Evolutionary conservation across 2,888 invertebrate species (phyloP).

Genomic region (Apantesis nais): DNA sequence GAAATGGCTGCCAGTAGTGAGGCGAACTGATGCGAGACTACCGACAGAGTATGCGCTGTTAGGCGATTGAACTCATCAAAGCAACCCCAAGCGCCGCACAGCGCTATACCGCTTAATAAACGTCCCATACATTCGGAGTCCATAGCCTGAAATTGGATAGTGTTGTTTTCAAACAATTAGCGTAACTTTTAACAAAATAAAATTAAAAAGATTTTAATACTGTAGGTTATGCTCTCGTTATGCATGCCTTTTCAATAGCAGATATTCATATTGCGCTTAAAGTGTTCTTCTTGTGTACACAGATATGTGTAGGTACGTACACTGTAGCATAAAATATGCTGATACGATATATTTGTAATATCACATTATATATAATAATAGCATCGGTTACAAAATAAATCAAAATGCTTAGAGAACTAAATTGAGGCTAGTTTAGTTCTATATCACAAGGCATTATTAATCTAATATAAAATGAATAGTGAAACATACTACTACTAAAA

Average conservation of each 20-base stretch:
- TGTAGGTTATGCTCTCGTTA: background rate
- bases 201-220: background rate
- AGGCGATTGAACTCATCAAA: conserved; percentile 99
- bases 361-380: too few species aligned
- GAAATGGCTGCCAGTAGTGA: conserved; percentile 93
- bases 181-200: background rate
- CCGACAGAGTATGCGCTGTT: conserved; percentile 96
- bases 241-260: background rate
- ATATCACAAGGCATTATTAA: too few species aligned
- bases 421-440: too few species aligned
- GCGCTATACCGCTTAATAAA: conserved; percentile 96
- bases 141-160: conserved; percentile 88
- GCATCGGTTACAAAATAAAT: too few species aligned
- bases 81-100: conserved; percentile 99
- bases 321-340: too few species aligned
- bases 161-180: background rate
- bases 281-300: too few species aligned
- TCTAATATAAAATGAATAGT: too few species aligned
- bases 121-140: conserved; percentile 98
- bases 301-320: too few species aligned
- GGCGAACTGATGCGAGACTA: conserved; percentile 97
- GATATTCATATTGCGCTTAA: too few species aligned
- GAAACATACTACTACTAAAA: too few species aligned
- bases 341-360: too few species aligned
- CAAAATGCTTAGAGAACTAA: too few species aligned